These are phyloP conservation scores for Hypotaenidia okinawae DNA, from an alignment of 2,797 vertebrate species.

Conservation along the genomic window DNA sequence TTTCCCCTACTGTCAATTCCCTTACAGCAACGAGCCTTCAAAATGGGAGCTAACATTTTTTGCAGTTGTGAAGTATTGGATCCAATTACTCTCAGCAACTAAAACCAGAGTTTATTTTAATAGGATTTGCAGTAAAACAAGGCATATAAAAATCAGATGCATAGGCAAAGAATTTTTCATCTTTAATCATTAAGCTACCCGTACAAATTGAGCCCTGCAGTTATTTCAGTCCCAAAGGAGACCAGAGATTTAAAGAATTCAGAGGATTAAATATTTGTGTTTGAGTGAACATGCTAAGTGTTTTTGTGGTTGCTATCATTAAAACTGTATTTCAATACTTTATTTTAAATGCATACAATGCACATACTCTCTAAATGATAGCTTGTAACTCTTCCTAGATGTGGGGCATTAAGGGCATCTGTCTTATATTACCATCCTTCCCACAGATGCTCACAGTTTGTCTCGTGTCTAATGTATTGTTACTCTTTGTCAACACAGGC, in stretches of 20 bases:
- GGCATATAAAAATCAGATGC: slow-evolving; percentile 84
- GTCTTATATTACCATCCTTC: neutral
- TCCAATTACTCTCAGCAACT: slow-evolving; percentile 83
- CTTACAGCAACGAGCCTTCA: slow-evolving; percentile 66
- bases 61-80: slow-evolving; percentile 76
- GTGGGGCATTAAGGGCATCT: neutral
- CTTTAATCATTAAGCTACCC: slow-evolving; percentile 87
- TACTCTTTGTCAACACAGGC: neutral
- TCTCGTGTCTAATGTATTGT: neutral
- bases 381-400: slow-evolving; percentile 10
- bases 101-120: slow-evolving; percentile 83
- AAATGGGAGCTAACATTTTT: slow-evolving; percentile 62
- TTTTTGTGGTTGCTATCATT: slow-evolving; percentile 77
- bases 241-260: slow-evolving; percentile 82
- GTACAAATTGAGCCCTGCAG: slow-evolving; percentile 85
- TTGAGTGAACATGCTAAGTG: slow-evolving; percentile 82
- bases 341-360: slow-evolving; percentile 56
- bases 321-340: slow-evolving; percentile 74
- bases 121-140: slow-evolving; percentile 83
- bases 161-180: slow-evolving; percentile 84
- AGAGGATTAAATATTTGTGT: slow-evolving; percentile 84
- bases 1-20: slow-evolving; percentile 30
- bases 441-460: neutral
- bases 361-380: slow-evolving; percentile 16
- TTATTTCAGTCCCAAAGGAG: slow-evolving; percentile 83